Evolutionary conservation across 2,888 invertebrate species (phyloP), one percentile per base, ranked within the genome.

Genomic region (Erpobdella octoculata): DNA sequence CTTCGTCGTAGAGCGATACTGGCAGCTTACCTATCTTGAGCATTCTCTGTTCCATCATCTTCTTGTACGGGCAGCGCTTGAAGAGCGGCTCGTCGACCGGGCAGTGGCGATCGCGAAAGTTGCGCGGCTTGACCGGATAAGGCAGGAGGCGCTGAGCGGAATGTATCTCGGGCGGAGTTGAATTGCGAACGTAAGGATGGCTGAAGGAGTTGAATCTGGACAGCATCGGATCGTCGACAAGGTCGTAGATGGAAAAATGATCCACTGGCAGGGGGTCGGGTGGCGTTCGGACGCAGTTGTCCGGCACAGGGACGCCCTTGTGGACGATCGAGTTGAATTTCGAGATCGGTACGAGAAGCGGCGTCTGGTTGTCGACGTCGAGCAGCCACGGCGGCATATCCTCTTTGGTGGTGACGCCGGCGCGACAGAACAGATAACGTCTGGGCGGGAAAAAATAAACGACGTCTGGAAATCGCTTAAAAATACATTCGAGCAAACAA

Each of bases 271-370:
- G 58, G 21, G 69, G 53, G 1, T 35, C 33, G 6, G 69, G 58
- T 28, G 69, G 69, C 33, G 69, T 69, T n/a, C n/a, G 31, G 15
- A 69, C 35, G 58, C 69, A 69, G 58, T 53, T 69, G 58, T 69
- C 69, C n/a, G 69, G 69, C 15, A 58, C 35, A 25, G 12, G 33
- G 21, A 35, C 9, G 15, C 69, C 69, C 5, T 33, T 48, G 4
- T 53, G n/a, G 31, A 69, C 21, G 18, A 53, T 21, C n/a, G 12
- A 33, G 53, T 48, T 48, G 37, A 69, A 58, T 31, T 28, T 1
- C 9, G 35, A n/a, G 31, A 53, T 35, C n/a, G 69, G 69, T 9
- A 69, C 28, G 15, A 69, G 58, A 8, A 58, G 37, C 3, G 69
- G 69, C 15, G n/a, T n/a, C n/a, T 33, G 69, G 35, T 58, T 69